A percentile compares a stretch with the other conserved stretches of the same genome.
Evolutionary conservation across 2,797 vertebrate genomes (phyloP).

Genomic region (Heteromormyrus szaboi): DNA sequence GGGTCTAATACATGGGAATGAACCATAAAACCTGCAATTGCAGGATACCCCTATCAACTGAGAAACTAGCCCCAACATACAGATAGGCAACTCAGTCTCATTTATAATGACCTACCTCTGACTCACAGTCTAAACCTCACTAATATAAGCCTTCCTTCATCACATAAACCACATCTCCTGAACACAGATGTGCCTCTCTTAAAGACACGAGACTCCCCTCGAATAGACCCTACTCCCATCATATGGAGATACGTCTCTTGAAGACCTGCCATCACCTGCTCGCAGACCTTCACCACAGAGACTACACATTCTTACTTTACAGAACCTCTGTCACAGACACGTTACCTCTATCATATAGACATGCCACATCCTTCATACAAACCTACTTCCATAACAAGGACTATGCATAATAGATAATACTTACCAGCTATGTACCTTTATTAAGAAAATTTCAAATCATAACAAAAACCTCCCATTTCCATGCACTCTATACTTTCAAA

Average conservation of each 20-base stretch:
- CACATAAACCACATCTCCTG: not conserved
- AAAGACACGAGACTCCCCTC: not conserved
- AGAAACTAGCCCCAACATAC: not conserved
- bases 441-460: not conserved
- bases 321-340: not conserved
- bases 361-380: not conserved
- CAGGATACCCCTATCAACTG: not conserved
- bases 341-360: not conserved
- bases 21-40: not conserved
- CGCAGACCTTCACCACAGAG: not conserved
- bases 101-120: not conserved
- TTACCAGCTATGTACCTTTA: not conserved
- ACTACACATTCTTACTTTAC: not conserved
- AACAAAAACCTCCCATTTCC: not conserved
- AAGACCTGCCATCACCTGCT: not conserved
- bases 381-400: not conserved
- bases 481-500: not conserved
- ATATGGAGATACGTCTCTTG: not conserved
- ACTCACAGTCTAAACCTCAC: not conserved
- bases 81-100: not conserved
- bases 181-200: not conserved
- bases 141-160: not conserved
- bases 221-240: not conserved
- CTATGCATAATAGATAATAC: not conserved
- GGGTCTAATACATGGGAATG: not conserved